phyloP scores from a whole-genome alignment of 1,140 invertebrate genomes.

The Tetranychus urticae region DNA sequence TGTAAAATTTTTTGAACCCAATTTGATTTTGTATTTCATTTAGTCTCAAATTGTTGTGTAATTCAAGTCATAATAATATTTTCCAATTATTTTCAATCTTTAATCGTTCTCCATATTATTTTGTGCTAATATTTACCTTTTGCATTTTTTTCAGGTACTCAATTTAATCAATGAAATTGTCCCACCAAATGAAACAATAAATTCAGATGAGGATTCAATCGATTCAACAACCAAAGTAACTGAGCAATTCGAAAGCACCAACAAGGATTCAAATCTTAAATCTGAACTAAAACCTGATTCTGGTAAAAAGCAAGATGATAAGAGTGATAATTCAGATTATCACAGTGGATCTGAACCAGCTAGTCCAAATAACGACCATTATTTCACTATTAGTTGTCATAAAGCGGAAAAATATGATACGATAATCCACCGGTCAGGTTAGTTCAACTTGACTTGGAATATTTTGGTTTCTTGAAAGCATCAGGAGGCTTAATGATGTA shows the following conservation, averaged over 20 bases:
- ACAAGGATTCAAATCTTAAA: no score
- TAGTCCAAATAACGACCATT: neutral
- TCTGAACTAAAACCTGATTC: no score
- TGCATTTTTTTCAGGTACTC: neutral
- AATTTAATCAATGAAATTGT: neutral
- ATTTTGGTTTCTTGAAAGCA: no score
- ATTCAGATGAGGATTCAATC: neutral
- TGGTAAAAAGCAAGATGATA: neutral
- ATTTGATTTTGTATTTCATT: no score
- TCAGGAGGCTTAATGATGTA: no score
- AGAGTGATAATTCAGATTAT: slow-evolving; percentile 38
- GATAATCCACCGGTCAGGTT: neutral
- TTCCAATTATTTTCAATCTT: no score
- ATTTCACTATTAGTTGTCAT: neutral
- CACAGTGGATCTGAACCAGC: slow-evolving; percentile 53
- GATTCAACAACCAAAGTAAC: neutral
- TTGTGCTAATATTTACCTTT: neutral
- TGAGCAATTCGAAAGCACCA: no score
- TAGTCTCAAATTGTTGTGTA: no score
- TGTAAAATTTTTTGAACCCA: no score
- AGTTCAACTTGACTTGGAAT: neutral
- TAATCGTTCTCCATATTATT: neutral
- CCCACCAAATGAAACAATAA: neutral
- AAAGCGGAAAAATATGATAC: neutral
- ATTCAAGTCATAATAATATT: no score